These are phyloP conservation scores for Circaetus gallicus DNA, from an alignment of 2,113 vertebrate species.

Conservation along the genomic window DNA sequence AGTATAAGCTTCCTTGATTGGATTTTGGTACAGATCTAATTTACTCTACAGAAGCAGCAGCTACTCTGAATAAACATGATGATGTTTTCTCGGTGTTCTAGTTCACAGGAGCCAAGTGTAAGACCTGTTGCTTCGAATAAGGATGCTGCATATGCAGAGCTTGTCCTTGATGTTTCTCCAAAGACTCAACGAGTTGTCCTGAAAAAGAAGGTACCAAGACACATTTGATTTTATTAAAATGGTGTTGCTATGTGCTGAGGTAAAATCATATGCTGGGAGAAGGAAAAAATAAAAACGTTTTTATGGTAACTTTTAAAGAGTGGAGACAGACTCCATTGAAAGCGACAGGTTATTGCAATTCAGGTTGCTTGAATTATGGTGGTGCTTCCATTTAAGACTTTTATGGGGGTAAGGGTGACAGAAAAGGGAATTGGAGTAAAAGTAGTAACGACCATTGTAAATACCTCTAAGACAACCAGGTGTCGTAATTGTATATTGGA, in stretches of 20 bases:
- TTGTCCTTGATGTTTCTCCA: constrained; percentile 91
- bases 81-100: constrained; percentile 24
- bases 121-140: constrained; percentile 81
- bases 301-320: not conserved
- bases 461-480: not conserved
- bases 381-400: not conserved
- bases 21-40: not conserved
- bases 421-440: not conserved
- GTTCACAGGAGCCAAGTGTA: constrained; percentile 71
- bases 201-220: constrained; percentile 88
- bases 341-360: not conserved
- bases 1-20: not conserved
- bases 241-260: not conserved
- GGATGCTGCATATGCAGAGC: constrained; percentile 79
- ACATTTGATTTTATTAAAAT: not conserved
- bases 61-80: not conserved
- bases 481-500: not conserved
- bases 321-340: not conserved
- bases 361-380: not conserved
- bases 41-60: not conserved
- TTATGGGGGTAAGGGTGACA: not conserved
- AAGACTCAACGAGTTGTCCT: constrained; percentile 95
- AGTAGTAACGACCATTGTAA: not conserved
- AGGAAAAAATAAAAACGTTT: not conserved
- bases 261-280: not conserved